phyloP scores from a whole-genome alignment of 2,797 vertebrate species.

The Salmo trutta region DNA sequence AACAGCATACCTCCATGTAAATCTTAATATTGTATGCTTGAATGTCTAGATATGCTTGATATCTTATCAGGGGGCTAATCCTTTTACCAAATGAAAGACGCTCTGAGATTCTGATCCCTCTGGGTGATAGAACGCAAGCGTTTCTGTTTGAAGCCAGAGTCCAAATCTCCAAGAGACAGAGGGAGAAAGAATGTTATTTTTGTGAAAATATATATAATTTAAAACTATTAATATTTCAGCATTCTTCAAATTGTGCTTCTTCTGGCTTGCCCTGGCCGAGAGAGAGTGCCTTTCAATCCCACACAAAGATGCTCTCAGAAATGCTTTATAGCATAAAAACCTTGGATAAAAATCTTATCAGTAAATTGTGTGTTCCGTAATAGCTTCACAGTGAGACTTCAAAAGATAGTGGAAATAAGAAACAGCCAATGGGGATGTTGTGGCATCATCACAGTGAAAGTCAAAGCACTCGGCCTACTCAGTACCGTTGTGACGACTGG shows the following conservation, averaged over 20 bases:
- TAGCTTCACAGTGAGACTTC: constrained; percentile 27
- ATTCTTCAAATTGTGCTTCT: constrained; percentile 44
- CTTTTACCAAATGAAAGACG: constrained; percentile 41
- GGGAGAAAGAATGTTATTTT: constrained; percentile 12
- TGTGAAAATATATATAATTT: constrained; percentile 40
- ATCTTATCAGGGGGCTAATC: constrained; percentile 32
- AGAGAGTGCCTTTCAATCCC: constrained; percentile 26
- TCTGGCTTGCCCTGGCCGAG: constrained; percentile 6
- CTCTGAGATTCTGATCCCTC: constrained; percentile 24
- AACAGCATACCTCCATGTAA: constrained; percentile 19
- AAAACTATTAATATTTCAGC: constrained; percentile 60
- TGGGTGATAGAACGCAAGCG: constrained; percentile 3
- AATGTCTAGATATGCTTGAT: neutral
- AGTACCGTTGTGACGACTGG: neutral
- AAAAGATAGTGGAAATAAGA: constrained; percentile 35
- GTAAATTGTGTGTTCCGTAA: constrained; percentile 25
- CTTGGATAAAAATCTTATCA: constrained; percentile 33
- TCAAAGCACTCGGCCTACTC: neutral
- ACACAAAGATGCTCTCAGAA: constrained; percentile 37
- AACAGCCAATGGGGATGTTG: constrained; percentile 18
- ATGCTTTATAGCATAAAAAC: constrained; percentile 35
- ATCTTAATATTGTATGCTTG: constrained; percentile 15
- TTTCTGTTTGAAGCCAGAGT: constrained; percentile 34
- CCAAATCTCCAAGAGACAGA: constrained; percentile 32
- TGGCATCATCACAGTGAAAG: constrained; percentile 5